Conservation (phyloP, 2,113 vertebrate genomes). For the Polypterus bichir region DNA sequence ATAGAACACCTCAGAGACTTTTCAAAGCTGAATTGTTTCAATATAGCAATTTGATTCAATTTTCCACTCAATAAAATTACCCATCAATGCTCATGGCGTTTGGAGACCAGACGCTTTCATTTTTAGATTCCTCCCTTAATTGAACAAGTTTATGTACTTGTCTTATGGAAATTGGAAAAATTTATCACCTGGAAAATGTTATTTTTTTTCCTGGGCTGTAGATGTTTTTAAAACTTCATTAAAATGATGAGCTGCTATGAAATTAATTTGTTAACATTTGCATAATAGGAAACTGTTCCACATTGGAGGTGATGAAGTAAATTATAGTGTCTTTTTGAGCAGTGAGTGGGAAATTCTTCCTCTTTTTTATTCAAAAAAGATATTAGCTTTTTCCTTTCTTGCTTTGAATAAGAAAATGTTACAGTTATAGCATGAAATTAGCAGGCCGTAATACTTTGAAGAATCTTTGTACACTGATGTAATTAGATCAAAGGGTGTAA, state of each 20-base stretch:
- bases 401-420: no score
- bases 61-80: constrained; percentile 95
- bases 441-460: no score
- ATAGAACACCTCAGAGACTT: no score
- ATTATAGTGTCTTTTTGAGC: not conserved
- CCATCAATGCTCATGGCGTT: constrained; percentile 73
- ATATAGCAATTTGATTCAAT: constrained; percentile 93
- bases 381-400: no score
- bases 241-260: constrained; percentile 73
- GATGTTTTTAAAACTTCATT: constrained; percentile 83
- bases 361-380: no score
- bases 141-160: constrained; percentile 85
- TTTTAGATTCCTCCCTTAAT: constrained; percentile 64
- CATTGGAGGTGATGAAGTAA: constrained; percentile 7
- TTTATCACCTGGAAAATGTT: constrained; percentile 95
- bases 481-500: no score
- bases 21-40: constrained; percentile 50
- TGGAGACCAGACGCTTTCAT: constrained; percentile 69
- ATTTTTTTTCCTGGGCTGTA: constrained; percentile 72
- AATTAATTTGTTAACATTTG: constrained; percentile 61
- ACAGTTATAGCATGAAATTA: no score
- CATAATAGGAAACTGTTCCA: constrained; percentile 33
- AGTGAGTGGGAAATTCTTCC: not conserved
- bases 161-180: constrained; percentile 84
- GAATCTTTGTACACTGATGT: no score